Percentiles rank a stretch among this genome's conserved stretches.
These are phyloP conservation scores for Gambusia affinis DNA, from an alignment of 2,113 vertebrate genomes.

Conservation along the genomic window DNA sequence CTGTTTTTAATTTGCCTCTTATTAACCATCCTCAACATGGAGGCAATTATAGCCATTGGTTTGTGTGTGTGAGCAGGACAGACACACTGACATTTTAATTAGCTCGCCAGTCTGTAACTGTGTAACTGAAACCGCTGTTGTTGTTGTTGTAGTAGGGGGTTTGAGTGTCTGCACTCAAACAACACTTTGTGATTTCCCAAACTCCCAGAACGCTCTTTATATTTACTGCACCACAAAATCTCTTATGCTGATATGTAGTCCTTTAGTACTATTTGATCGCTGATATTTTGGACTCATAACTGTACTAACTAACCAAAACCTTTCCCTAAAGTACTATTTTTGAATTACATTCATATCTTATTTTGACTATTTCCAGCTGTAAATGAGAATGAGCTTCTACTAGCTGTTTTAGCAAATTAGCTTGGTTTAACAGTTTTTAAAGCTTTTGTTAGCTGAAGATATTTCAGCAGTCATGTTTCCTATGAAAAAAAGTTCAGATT, in stretches of 20 bases:
- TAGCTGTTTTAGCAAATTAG: not conserved
- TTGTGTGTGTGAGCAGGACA: constrained; percentile 13
- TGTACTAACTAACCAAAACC: too few relatives aligned
- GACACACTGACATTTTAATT: constrained; percentile 58
- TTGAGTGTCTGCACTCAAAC: not conserved
- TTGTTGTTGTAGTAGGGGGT: not conserved
- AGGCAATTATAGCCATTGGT: constrained; percentile 45
- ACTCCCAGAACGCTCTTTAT: too few relatives aligned
- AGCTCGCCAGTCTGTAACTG: constrained; percentile 62
- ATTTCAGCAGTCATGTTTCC: too few relatives aligned
- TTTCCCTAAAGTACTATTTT: too few relatives aligned
- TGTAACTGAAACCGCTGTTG: constrained; percentile 61
- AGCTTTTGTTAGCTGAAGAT: not conserved
- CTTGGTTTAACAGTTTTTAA: not conserved
- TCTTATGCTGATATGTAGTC: not conserved
- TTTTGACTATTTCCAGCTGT: not conserved
- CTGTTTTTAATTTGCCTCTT: constrained; percentile 20
- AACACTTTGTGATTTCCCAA: not conserved
- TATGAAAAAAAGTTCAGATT: too few relatives aligned
- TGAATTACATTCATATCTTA: not conserved
- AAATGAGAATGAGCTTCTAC: not conserved
- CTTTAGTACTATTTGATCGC: not conserved
- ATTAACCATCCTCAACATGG: constrained; percentile 19
- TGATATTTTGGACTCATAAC: not conserved
- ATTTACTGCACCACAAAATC: not conserved